Percentiles rank a stretch among this genome's conserved stretches.
phyloP scores from a whole-genome alignment of 2,113 vertebrate genomes.

The Lycaon pictus region DNA sequence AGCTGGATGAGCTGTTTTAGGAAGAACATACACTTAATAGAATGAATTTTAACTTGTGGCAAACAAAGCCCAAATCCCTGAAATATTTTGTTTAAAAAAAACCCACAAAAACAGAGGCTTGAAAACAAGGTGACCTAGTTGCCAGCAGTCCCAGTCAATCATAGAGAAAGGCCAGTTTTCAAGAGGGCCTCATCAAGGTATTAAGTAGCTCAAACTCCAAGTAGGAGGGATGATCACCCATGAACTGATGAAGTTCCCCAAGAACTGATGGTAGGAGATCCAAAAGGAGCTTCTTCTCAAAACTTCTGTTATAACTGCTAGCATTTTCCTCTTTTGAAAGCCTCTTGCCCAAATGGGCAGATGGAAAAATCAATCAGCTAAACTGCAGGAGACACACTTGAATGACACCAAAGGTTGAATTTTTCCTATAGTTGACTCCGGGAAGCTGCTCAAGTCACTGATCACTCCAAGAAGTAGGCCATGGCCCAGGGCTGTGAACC shows the following conservation, averaged over 20 bases:
- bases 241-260: background rate
- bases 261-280: background rate
- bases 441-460: constrained; percentile 45
- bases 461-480: constrained; percentile 57
- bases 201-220: background rate
- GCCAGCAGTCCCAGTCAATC: background rate
- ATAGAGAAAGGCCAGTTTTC: constrained; percentile 38
- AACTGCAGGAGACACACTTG: background rate
- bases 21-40: background rate
- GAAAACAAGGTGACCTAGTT: constrained; percentile 62
- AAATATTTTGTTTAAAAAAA: background rate
- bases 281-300: background rate
- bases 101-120: background rate
- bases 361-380: constrained; percentile 30
- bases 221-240: background rate
- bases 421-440: constrained; percentile 15
- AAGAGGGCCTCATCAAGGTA: constrained; percentile 53
- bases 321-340: constrained; percentile 2
- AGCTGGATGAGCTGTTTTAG: constrained; percentile 12
- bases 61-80: constrained; percentile 57
- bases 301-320: background rate
- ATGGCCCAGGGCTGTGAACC: background rate
- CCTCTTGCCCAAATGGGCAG: background rate
- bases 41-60: constrained; percentile 59
- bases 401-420: constrained; percentile 14